Base-by-base conservation (phyloP, 2,113 vertebrate genomes). In the Datnioides undecimradiatus region DNA sequence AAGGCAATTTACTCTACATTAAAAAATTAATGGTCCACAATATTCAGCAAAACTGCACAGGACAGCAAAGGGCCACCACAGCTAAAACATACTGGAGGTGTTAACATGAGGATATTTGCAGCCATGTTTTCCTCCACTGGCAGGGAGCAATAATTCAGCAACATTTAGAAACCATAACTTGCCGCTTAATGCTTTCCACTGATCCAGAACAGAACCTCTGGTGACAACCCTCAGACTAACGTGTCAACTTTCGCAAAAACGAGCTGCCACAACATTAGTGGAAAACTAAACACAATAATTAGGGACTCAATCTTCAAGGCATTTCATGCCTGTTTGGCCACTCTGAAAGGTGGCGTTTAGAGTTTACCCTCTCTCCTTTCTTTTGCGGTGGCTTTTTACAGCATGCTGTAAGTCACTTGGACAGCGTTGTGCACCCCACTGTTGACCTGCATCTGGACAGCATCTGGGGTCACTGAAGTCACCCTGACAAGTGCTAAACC, bases 401-500 rank as follows among this genome's bases (percentile, higher is more conserved):
- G 67, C 70, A 9, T 29, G 91, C 69, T 82, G 90, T 95, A 95
- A 95, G 89, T 95, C 94, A 94, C 82, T 75, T 12, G 72, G 88
- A 92, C 88, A 90, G 87, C 85, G 52, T 41, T 59, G 79, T 75
- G 78, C 84, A 91, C 93, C 85, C 79, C 11, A 21, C 46, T 60
- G 69, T 52, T 94, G 92, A 94, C 92, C 94, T 86, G 91, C 94
- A 95, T 95, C 95, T 95, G 95, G 94, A 93, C 84, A 91, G 73
- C 92, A 95, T 93, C 93, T 94, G 94, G 85, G 89, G 92, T 93
- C 89, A 80, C 75, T 8, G 14, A 43, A 77, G 91, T 92, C 89
- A 88, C 46, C 60, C 84, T 69, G 90, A 92, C 88, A 93, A 94
- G 93, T 90, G 90, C 83, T 79, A 89, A 90, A 92, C 92, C 92